These are phyloP conservation scores for Pomacea canaliculata DNA, from an alignment of 2,888 invertebrate genomes.

Conservation along the genomic window DNA sequence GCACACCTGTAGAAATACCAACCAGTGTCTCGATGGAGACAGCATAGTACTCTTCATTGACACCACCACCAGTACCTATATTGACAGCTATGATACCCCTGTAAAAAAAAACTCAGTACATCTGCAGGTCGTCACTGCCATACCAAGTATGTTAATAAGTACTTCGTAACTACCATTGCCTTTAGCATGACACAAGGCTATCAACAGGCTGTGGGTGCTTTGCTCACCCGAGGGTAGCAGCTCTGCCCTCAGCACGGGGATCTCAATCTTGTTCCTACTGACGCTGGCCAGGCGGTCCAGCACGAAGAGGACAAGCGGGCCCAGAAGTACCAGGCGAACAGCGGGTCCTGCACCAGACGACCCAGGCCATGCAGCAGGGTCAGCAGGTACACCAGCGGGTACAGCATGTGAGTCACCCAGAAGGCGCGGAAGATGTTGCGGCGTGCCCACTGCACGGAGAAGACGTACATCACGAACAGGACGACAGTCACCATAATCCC, in stretches of 20 bases:
- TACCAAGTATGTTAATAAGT: no score
- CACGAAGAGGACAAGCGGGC: constrained; percentile 74
- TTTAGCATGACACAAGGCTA: no score
- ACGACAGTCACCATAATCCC: constrained; percentile 73
- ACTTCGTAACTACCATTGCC: no score
- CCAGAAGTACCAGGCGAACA: constrained; percentile 75
- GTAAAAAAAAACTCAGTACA: no score
- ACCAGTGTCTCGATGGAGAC: no score
- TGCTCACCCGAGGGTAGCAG: constrained; percentile 75
- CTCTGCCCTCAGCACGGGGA: constrained; percentile 74
- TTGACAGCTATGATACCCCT: no score
- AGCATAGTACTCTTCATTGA: no score
- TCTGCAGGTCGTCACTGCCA: no score
- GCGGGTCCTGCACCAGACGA: constrained; percentile 73
- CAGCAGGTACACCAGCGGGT: constrained; percentile 74
- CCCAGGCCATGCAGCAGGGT: constrained; percentile 76
- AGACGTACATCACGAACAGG: constrained; percentile 74
- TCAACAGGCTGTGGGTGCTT: neutral
- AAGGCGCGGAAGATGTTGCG: constrained; percentile 74
- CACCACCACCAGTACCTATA: no score
- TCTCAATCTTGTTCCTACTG: constrained; percentile 75
- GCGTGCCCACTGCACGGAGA: constrained; percentile 74
- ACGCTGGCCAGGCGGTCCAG: constrained; percentile 75
- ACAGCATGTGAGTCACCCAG: constrained; percentile 75
- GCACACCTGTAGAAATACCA: no score